These are phyloP conservation scores for Aphelinus certus DNA, from an alignment of 1,140 invertebrate genomes.

Conservation along the genomic window DNA sequence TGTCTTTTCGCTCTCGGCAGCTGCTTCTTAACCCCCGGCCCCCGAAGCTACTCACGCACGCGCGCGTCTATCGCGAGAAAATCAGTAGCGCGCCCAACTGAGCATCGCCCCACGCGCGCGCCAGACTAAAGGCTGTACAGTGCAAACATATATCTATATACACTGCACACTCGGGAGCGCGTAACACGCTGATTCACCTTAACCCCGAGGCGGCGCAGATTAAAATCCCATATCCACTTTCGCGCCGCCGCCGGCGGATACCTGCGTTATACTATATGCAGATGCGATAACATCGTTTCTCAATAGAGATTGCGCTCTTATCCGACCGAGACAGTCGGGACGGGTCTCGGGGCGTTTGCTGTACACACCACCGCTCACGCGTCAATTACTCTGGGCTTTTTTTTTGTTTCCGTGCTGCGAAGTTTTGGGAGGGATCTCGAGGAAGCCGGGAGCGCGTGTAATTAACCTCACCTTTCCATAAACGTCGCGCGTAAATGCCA, in stretches of 20 bases:
- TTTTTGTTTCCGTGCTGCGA: background rate
- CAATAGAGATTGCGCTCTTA: background rate
- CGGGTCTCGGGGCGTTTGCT: background rate
- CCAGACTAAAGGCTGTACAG: too few species aligned
- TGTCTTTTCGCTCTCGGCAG: too few species aligned
- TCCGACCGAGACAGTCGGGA: background rate
- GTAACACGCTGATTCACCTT: conserved; percentile 32
- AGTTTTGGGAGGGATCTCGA: too few species aligned
- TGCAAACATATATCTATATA: background rate
- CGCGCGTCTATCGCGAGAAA: too few species aligned
- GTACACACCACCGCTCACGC: too few species aligned
- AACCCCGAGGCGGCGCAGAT: conserved; percentile 19
- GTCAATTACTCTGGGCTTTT: background rate
- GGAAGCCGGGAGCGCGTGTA: too few species aligned
- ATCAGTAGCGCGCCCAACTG: too few species aligned
- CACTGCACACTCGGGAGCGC: background rate
- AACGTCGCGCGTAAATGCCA: too few species aligned
- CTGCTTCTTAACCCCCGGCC: too few species aligned
- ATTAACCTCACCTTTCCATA: too few species aligned
- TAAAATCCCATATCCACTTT: conserved; percentile 26
- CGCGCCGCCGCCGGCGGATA: background rate
- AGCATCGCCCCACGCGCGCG: too few species aligned
- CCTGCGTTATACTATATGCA: background rate
- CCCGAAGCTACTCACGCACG: too few species aligned
- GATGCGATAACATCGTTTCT: background rate